These are phyloP conservation scores for Calliopsis andreniformis DNA, from an alignment of 1,140 invertebrate genomes.

Conservation along the genomic window DNA sequence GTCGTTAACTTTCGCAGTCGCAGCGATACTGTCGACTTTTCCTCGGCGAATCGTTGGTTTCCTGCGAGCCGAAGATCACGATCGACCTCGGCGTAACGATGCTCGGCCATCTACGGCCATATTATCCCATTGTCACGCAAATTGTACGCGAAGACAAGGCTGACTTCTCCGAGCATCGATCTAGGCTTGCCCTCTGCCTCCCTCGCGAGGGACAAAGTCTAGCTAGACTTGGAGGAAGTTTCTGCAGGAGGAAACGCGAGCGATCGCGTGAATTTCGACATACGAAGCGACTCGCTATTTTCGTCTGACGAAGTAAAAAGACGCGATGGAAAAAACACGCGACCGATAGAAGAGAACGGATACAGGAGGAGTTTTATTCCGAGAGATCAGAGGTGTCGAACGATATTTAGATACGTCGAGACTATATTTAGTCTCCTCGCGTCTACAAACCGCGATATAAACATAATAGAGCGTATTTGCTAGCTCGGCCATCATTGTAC, in stretches of 20 bases:
- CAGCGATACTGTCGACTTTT: background rate
- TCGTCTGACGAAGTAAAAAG: too few species aligned
- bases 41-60: slow-evolving; percentile 30
- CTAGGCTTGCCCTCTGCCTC: too few species aligned
- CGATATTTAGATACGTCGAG: slow-evolving; percentile 55
- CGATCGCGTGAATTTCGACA: too few species aligned
- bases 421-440: slow-evolving; percentile 53
- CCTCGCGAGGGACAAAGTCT: background rate
- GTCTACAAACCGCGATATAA: slow-evolving; percentile 36
- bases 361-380: slow-evolving; percentile 3
- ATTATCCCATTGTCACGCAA: slow-evolving; percentile 9
- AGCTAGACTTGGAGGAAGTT: background rate
- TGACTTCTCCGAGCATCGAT: slow-evolving; percentile 7
- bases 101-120: background rate
- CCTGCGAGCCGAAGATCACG: slow-evolving; percentile 41
- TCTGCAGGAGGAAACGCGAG: too few species aligned
- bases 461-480: slow-evolving; percentile 53
- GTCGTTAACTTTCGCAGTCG: background rate
- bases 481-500: slow-evolving; percentile 34
- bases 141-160: background rate
- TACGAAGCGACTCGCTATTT: too few species aligned
- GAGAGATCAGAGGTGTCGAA: slow-evolving; percentile 9
- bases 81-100: slow-evolving; percentile 5
- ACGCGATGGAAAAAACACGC: too few species aligned
- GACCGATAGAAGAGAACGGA: background rate